Base-by-base conservation (phyloP, 2,888 invertebrate species). In the Gymnoscelis rufifasciata region DNA sequence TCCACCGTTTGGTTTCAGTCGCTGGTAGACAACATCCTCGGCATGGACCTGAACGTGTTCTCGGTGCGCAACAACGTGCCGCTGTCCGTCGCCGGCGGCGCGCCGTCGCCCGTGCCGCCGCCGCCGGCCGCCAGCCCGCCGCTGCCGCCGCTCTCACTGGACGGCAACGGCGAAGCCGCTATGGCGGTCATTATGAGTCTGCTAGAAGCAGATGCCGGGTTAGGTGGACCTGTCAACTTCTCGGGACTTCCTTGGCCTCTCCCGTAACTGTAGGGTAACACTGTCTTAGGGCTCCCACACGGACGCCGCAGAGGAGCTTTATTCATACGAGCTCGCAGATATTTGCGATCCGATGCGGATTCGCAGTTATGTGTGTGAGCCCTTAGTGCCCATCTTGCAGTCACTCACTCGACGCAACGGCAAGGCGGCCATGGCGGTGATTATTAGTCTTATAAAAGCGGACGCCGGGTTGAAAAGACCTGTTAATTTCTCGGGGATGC, bases 141-240 rank as follows among this genome's bases (percentile, higher is more conserved):
- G 0, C 62, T 77, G 8, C 70, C 75, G 0, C 59, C 76, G 0
- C 62, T 77, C 1, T 68, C 68, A 0, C 89, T 90, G 31, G 94
- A 95, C 66, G 94, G 94, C 29, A 95, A 94, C 70, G 95, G 96
- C 61, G 96, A 96, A 70, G 95, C 96, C 1, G 95, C 95, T 3
- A 96, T 96, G 95, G 95, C 96, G 0, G 95, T 96, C 57, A 95
- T 96, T 60, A 96, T 96, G 96, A 95, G 94, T 72, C 90, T 96
- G 14, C 81, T 96, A 33, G 96, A 96, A 75, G 96, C 95, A 0
- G 96, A 96, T 72, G 95, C 95, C 0, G 96, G 96, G 0, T 90
- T 96, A 23, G 96, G 95, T 2, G 95, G 95, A 0, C 95, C 95
- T 0, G 94, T 95, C 27, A 96, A 96, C 83, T 95, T 95, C 78